Evolutionary conservation across 2,797 vertebrate genomes (phyloP), one percentile per base, ranked within the genome.

Genomic region (Botia kubotai): DNA sequence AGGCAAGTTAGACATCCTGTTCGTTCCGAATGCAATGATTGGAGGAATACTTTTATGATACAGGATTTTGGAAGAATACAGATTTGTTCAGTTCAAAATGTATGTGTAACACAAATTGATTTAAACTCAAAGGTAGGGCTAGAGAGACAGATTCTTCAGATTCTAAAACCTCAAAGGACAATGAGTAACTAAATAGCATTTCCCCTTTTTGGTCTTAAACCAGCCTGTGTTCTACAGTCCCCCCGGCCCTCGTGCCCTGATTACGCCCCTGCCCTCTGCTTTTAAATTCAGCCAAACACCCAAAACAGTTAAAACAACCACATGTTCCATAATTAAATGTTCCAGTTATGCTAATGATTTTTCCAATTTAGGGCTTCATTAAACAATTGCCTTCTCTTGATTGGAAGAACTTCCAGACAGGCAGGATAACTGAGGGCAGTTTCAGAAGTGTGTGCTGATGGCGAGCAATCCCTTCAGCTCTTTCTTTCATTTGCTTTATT

Each of bases 241-340:
- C 75, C 55, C 10, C 17, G 2, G 33, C 7, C 75, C 5, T 14
- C 12, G 2, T 77, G 52, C 52, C 17, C 46, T 4, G 21, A 58
- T 58, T 58, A 8, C 55, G 26, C 23, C 23, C 80, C 67, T 63
- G 48, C 19, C 43, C 55, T 63, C 48, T 77, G 68, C 72, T 36
- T 72, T 72, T 77, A 69, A 63, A 76, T 81, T 50, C 21, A 4
- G 39, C 19, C 16, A 16, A n/a, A 48, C 23, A 68, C 46, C 58
- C 66, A 60, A 62, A 75, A 53, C 76, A 26, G 23, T 26, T 23
- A 72, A 77, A 81, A 84, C 74, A 81, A 73, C 70, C 58, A 60
- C 58, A 65, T 71, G 76, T 68, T 78, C 66, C 68, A 71, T 79
- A 82, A 84, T 82, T 84, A 84, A 84, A 75, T 75, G 65, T 82